Base-by-base conservation (phyloP, 2,888 invertebrate genomes). In the Parapristionchus giblindavisi region DNA sequence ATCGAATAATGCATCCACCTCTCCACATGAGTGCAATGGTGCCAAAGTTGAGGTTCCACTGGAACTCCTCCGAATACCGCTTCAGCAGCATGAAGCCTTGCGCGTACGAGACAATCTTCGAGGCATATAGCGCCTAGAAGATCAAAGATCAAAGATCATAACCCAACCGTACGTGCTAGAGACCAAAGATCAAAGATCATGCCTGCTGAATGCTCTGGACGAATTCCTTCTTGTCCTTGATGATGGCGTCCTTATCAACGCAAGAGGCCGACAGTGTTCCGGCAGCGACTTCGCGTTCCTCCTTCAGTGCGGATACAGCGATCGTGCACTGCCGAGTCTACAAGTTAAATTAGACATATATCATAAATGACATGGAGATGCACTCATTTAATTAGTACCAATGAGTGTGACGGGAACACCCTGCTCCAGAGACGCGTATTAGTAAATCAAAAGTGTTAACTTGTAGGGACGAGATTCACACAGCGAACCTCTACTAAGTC, bases 1-100 rank as follows among this genome's bases (percentile, higher is more conserved):
- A 87, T 24, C 87, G 81, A 71, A 87, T 85, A 71, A 87, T 88
- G 91, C 87, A 88, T 91, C 93, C 94, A 94, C 88, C 97, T 79
- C 98, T 92, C 99, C 99, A 99, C 98, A 99, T 99, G 58, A 99
- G 90, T 1, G 99, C 98, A 80, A 99, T 96, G 75, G 94, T 94
- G 68, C 98, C 99, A 87, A 96, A 96, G 90, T 99, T 98, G 77
- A 99, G 90, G 79, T 94, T 93, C 99, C 99, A 99, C 6, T 92
- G 48, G 36, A 73, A 71, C 43, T 56, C 27, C 27, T 56, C 32
- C n/a, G 60, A 61, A 3, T 88, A 89, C 75, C 89, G 89, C 48
- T 88, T 84, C 88, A 91, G 88, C 70, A 91, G 84, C 90, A 91
- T 91, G 82, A 90, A 91, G 32, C 91, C 99, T 91, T 99, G 99